Conservation (phyloP, 1,140 invertebrate genomes). For the Schlechtendalia chinensis region DNA sequence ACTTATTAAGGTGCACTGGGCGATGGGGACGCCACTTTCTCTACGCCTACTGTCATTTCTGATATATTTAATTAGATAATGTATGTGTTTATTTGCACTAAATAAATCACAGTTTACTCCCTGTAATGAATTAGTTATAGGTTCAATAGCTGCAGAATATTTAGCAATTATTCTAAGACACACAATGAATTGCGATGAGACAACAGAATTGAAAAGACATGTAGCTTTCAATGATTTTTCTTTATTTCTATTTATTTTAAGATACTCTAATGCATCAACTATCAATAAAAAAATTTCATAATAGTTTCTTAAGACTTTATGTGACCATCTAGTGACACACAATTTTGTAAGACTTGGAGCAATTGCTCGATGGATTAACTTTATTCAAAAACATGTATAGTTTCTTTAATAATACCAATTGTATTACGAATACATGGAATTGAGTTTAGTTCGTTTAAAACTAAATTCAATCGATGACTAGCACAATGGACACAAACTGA, state of each 20-base stretch:
- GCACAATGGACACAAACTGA: background rate
- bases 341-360: conserved; percentile 26
- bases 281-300: background rate
- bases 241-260: conserved; percentile 10
- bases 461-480: conserved; percentile 7
- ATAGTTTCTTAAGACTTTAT: background rate
- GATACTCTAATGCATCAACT: background rate
- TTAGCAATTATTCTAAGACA: background rate
- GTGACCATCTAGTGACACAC: background rate
- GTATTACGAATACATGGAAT: conserved; percentile 4
- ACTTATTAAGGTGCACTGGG: no score
- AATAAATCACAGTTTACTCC: conserved; percentile 1
- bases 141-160: background rate
- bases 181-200: background rate
- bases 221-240: background rate
- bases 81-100: background rate
- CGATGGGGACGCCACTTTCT: no score
- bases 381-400: conserved; percentile 2
- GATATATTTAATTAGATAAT: background rate
- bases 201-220: background rate
- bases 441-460: conserved; percentile 19
- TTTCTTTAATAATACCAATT: conserved; percentile 20
- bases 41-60: background rate
- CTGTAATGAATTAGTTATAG: conserved; percentile 1
- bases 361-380: background rate